Conservation (phyloP, 2,888 invertebrate species). For the Morpho achilles region DNA sequence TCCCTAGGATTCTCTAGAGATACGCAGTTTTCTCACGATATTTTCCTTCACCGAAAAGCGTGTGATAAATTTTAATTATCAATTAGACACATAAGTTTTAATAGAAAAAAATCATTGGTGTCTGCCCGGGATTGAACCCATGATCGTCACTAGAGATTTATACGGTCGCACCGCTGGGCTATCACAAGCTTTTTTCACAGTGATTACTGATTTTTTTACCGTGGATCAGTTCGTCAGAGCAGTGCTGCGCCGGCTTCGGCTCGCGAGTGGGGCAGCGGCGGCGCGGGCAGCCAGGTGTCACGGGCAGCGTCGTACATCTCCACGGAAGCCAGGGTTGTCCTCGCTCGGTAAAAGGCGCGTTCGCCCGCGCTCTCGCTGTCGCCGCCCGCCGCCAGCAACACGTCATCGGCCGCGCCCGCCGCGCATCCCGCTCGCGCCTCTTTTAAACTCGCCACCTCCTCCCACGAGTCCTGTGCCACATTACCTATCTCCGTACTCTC, state of each 20-base stretch:
- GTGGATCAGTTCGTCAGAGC: conserved; percentile 69
- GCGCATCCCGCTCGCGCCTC: conserved; percentile 90
- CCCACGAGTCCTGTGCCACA: conserved; percentile 84
- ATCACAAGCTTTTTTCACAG: too few relatives aligned
- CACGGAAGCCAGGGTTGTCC: conserved; percentile 89
- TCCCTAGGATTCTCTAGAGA: too few relatives aligned
- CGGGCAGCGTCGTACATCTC: conserved; percentile 91
- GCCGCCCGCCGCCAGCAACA: conserved; percentile 91
- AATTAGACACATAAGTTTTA: too few relatives aligned
- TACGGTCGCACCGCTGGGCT: too few relatives aligned
- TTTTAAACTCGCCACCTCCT: conserved; percentile 84
- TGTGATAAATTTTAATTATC: too few relatives aligned
- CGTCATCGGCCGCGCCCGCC: conserved; percentile 90
- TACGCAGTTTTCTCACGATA: too few relatives aligned
- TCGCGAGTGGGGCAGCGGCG: conserved; percentile 89
- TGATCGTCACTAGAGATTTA: too few relatives aligned
- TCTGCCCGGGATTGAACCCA: too few relatives aligned
- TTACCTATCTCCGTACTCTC: too few relatives aligned
- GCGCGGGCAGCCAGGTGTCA: conserved; percentile 88
- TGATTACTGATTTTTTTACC: not conserved
- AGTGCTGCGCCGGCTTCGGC: conserved; percentile 93
- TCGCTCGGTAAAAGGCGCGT: conserved; percentile 88
- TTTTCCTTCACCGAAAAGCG: too few relatives aligned
- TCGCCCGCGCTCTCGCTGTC: conserved; percentile 87
- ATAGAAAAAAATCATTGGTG: too few relatives aligned